Evolutionary conservation across 2,888 invertebrate species (phyloP).

Genomic region (Apodemia duryi): DNA sequence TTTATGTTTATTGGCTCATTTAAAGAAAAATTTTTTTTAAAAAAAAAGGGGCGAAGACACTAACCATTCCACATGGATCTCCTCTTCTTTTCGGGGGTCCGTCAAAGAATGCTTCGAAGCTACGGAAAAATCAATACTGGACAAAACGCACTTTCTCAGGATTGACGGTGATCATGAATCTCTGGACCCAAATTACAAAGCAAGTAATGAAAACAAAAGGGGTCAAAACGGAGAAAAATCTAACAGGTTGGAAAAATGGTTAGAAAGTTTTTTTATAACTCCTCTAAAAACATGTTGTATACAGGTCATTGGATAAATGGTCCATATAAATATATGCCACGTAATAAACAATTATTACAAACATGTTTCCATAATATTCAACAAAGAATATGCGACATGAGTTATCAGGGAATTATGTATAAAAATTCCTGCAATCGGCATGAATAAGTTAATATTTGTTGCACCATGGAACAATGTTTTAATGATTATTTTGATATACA

Average conservation of each 20-base stretch:
- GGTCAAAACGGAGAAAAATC: background rate
- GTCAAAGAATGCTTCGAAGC: conserved; percentile 19
- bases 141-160: conserved; percentile 11
- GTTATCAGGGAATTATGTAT: background rate
- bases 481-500: background rate
- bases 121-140: conserved; percentile 21
- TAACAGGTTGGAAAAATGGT: conserved; percentile 15
- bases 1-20: too few relatives aligned
- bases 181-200: background rate
- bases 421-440: background rate
- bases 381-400: background rate
- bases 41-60: too few relatives aligned
- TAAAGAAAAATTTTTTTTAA: too few relatives aligned
- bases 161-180: conserved; percentile 12
- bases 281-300: conserved; percentile 15
- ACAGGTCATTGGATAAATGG: conserved; percentile 8
- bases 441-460: conserved; percentile 3
- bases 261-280: background rate
- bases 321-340: background rate
- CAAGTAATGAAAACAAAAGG: background rate
- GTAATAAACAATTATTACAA: background rate
- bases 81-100: conserved; percentile 10
- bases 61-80: too few relatives aligned
- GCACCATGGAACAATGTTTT: background rate
- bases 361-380: background rate